Conservation (phyloP, 1,140 invertebrate genomes). For the Ctenoplectra terminalis region DNA sequence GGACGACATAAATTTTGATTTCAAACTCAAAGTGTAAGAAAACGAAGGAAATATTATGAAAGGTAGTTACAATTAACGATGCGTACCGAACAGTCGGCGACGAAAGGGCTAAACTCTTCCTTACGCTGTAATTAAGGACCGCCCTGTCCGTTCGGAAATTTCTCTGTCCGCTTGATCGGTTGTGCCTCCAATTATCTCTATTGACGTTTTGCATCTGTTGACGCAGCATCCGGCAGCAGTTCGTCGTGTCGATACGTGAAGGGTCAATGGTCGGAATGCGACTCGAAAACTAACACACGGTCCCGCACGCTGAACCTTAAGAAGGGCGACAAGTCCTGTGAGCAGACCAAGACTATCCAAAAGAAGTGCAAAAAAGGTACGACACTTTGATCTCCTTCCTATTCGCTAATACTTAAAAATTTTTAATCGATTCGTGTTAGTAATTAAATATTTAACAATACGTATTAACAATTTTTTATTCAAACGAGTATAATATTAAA, state of each 20-base stretch:
- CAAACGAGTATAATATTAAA: too few species aligned
- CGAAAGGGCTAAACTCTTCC: too few species aligned
- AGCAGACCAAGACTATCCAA: conserved; percentile 92
- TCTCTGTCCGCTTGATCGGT: conserved; percentile 53
- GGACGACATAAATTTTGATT: too few species aligned
- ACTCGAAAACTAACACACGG: conserved; percentile 90
- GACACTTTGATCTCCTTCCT: neutral
- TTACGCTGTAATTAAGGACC: neutral
- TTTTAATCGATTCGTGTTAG: too few species aligned
- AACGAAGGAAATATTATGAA: too few species aligned
- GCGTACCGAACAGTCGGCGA: too few species aligned
- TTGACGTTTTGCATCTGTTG: conserved; percentile 68
- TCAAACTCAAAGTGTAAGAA: too few species aligned
- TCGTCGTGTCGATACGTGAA: conserved; percentile 90
- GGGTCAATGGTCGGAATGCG: conserved; percentile 93
- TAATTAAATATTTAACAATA: too few species aligned
- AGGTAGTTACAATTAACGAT: too few species aligned
- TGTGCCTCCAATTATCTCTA: conserved; percentile 65
- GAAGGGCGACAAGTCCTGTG: conserved; percentile 91
- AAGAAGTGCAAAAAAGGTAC: conserved; percentile 96
- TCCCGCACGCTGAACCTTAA: conserved; percentile 91
- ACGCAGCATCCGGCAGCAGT: conserved; percentile 76
- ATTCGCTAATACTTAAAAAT: too few species aligned
- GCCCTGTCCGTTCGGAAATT: conserved; percentile 12
- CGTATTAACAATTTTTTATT: too few species aligned